A percentile compares a stretch with the other conserved stretches of the same genome.
These are phyloP conservation scores for Limnephilus lunatus DNA, from an alignment of 2,888 invertebrate genomes.

Conservation along the genomic window DNA sequence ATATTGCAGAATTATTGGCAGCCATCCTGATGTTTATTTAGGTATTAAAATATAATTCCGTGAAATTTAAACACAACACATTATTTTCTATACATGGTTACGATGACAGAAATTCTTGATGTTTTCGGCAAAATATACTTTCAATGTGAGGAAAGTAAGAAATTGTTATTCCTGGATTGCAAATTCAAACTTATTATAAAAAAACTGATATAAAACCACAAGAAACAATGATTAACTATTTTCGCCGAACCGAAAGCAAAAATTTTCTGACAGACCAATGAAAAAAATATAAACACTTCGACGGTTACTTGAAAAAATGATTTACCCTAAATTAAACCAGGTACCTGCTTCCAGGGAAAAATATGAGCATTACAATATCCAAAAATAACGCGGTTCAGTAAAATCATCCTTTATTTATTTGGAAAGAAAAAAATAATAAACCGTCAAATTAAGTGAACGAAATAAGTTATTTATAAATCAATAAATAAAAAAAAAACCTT, in stretches of 20 bases:
- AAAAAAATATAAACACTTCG: neutral
- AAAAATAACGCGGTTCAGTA: neutral
- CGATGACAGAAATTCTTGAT: constrained; percentile 3
- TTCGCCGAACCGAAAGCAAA: neutral
- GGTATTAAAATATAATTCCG: neutral
- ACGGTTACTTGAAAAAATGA: neutral
- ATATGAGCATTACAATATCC: neutral
- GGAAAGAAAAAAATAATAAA: too few species aligned
- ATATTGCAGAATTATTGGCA: neutral
- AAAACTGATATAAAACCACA: neutral
- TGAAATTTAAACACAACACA: neutral
- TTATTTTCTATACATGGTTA: neutral
- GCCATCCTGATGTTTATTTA: neutral
- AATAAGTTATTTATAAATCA: neutral
- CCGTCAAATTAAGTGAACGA: too few species aligned
- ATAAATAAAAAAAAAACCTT: neutral
- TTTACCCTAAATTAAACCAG: neutral
- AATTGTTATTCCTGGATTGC: neutral
- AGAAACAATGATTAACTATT: neutral
- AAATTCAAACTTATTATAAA: neutral
- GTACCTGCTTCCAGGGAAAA: neutral
- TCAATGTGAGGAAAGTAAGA: neutral
- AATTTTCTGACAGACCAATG: neutral
- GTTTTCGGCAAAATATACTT: neutral
- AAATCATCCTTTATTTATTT: too few species aligned